Conservation (phyloP, 1,140 invertebrate genomes). For the Lordiphosa mommai region DNA sequence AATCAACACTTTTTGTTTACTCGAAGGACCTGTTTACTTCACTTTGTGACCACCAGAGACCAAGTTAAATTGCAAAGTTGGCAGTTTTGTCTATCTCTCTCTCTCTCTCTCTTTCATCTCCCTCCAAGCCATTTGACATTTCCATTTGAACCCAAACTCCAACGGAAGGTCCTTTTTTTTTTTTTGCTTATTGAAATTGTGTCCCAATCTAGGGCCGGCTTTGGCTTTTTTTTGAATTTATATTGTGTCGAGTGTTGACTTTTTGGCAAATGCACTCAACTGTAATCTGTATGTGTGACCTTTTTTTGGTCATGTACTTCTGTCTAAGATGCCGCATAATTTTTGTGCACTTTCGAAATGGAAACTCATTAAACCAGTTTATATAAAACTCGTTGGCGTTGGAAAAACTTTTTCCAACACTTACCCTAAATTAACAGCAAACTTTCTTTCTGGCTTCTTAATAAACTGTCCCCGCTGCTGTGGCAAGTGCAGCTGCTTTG, state of each 20-base stretch:
- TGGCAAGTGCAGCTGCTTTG: slow-evolving; percentile 16
- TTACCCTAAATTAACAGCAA: slow-evolving; percentile 54
- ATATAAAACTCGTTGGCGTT: slow-evolving; percentile 40
- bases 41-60: not conserved
- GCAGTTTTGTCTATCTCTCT: not conserved
- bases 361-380: slow-evolving; percentile 40
- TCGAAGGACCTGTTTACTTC: slow-evolving; percentile 2
- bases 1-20: slow-evolving; percentile 9
- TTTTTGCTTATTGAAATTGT: slow-evolving; percentile 5
- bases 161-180: slow-evolving; percentile 2
- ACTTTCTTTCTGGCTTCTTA: slow-evolving; percentile 21
- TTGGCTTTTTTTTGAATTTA: slow-evolving; percentile 6
- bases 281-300: slow-evolving; percentile 1
- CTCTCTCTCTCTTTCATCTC: not conserved
- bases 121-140: not conserved
- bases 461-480: slow-evolving; percentile 12
- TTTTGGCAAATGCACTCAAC: slow-evolving; percentile 10
- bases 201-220: not conserved
- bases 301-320: slow-evolving; percentile 11
- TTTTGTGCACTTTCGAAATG: slow-evolving; percentile 11
- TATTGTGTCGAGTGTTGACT: not conserved
- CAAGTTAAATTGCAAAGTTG: slow-evolving; percentile 8
- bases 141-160: slow-evolving; percentile 8
- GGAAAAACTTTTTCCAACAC: slow-evolving; percentile 33
- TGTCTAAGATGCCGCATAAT: slow-evolving; percentile 27